Evolutionary conservation across 2,797 vertebrate genomes (phyloP), one percentile per base, ranked within the genome.

Genomic region (Anguilla megastoma): DNA sequence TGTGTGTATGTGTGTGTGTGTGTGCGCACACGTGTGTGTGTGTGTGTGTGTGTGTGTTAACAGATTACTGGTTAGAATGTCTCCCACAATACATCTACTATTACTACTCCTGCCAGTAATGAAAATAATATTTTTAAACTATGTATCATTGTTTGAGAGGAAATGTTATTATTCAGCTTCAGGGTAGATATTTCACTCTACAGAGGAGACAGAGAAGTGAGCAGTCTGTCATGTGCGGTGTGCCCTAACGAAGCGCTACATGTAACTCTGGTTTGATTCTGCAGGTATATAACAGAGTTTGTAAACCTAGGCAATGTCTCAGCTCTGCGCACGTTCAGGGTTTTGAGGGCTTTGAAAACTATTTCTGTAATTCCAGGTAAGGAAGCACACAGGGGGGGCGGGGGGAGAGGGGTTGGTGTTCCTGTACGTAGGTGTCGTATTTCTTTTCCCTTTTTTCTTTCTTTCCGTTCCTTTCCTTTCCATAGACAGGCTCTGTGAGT

Each of bases 271-370:
- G 97, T 99, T 97, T 99, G 96, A 98, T 99, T 97, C 98, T 99
- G 97, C 98, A 99, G 98, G 98, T 99, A 99, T 99, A 97, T 99
- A 98, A 99, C 98, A 99, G 98, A 99, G 97, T 99, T 99, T 99
- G 98, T 99, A 99, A 99, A 99, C 98, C 98, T 99, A 99, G 98
- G 98, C 98, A 99, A 98, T 99, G 97, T 99, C 97, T 99, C 98
- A 98, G 98, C 98, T 96, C 98, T 99, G 1, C 98, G 98, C 89
- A 98, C 97, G 94, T 98, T 98, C 97, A 98, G 97, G 95, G 97
- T 98, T 95, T 96, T 98, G 98, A 99, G 98, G 97, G 98, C 98
- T 98, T 99, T 99, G 98, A 99, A 99, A 99, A 99, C 98, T 96
- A 99, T 99, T 97, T 99, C 98, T 95, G 98, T 99, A 97, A 99